Conservation (phyloP, 2,888 invertebrate species). For the Zelleria hepariella region DNA sequence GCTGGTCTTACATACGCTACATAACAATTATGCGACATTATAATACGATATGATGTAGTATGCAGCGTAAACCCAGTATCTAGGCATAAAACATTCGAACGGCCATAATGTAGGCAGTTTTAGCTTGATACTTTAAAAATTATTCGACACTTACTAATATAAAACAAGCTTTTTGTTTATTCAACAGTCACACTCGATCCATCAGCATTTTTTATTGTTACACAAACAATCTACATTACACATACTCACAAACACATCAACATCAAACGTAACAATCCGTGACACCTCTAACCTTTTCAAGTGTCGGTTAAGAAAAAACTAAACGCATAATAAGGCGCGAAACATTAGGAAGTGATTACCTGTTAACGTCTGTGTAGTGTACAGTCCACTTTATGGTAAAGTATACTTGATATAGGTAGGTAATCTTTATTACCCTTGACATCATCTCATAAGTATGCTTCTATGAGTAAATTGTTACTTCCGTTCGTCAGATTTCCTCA, state of each 20-base stretch:
- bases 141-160: too few relatives aligned
- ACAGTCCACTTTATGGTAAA: neutral
- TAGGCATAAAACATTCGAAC: too few relatives aligned
- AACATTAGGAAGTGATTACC: conserved; percentile 11
- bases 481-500: too few relatives aligned
- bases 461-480: neutral
- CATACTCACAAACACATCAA: neutral
- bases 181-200: neutral
- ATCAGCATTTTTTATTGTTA: neutral
- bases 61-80: too few relatives aligned
- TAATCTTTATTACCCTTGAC: neutral
- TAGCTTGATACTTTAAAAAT: too few relatives aligned
- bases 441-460: neutral
- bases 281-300: conserved; percentile 29
- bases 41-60: too few relatives aligned
- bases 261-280: conserved; percentile 16
- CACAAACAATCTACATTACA: neutral
- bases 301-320: conserved; percentile 28
- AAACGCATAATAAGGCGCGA: conserved; percentile 22
- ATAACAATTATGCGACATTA: too few relatives aligned
- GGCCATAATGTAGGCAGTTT: too few relatives aligned
- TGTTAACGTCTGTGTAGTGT: neutral
- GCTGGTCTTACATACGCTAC: too few relatives aligned
- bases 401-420: neutral
- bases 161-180: neutral